Conservation (phyloP, 2,888 invertebrate genomes). For the Conistra vaccinii region DNA sequence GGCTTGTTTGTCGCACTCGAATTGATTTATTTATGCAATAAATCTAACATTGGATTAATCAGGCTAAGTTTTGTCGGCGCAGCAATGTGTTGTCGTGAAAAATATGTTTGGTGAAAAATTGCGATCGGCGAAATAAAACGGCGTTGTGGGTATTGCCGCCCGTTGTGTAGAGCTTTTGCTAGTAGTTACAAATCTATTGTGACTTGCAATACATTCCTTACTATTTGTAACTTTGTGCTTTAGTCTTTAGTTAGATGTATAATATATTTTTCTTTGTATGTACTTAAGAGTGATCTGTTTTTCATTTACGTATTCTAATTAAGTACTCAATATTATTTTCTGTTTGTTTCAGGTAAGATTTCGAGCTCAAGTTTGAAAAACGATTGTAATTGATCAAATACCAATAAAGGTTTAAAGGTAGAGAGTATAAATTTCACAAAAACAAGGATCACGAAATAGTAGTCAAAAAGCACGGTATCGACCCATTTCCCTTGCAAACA, state of each 20-base stretch:
- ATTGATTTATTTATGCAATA: slow-evolving; percentile 88
- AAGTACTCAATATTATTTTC: neutral
- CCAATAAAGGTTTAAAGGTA: neutral
- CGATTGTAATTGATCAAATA: neutral
- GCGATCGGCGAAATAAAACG: slow-evolving; percentile 54
- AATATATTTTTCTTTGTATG: neutral
- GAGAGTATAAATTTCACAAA: neutral
- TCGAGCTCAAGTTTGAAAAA: neutral
- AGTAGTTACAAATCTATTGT: neutral
- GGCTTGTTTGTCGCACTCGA: slow-evolving; percentile 81
- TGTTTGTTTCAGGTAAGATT: slow-evolving; percentile 54
- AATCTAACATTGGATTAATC: slow-evolving; percentile 88
- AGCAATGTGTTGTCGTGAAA: slow-evolving; percentile 79
- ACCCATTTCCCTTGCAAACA: slow-evolving; percentile 34
- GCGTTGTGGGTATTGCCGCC: slow-evolving; percentile 46
- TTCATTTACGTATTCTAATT: neutral
- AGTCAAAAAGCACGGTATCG: slow-evolving; percentile 25
- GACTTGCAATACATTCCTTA: slow-evolving; percentile 29
- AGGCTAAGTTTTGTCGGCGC: slow-evolving; percentile 82
- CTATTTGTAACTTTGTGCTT: slow-evolving; percentile 29
- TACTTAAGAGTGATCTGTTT: too few species aligned
- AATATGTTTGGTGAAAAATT: slow-evolving; percentile 69
- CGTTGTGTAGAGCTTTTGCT: slow-evolving; percentile 39
- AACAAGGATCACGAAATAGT: slow-evolving; percentile 1
- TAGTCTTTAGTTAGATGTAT: neutral